Evolutionary conservation across 30 jellyfish, hydroid and myxozoan genomes (phyloP).

Genomic region (Morbakka virulenta): DNA sequence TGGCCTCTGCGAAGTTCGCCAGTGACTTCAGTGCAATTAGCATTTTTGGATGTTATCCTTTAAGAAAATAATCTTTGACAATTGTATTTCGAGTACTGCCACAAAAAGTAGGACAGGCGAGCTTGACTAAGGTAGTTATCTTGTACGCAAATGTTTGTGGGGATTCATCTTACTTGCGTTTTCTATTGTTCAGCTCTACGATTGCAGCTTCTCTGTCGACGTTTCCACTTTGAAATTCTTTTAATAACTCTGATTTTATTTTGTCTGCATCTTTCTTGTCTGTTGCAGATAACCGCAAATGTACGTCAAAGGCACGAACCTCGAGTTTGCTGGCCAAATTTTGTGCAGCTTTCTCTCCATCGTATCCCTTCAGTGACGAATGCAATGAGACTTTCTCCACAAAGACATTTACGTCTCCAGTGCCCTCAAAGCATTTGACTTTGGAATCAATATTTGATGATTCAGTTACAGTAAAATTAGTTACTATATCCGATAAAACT

Average conservation of each 20-base stretch:
- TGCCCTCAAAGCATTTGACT: conserved; percentile 2
- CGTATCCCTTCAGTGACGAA: conserved; percentile 9
- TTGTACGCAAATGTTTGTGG: conserved; percentile 2
- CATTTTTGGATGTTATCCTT: background rate
- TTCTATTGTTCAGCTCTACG: background rate
- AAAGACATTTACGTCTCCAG: conserved; percentile 8
- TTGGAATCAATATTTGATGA: background rate
- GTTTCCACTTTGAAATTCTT: conserved; percentile 7
- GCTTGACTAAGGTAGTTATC: background rate
- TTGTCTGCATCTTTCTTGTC: conserved; percentile 3
- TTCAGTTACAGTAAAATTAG: background rate
- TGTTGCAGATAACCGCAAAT: background rate
- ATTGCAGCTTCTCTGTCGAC: background rate
- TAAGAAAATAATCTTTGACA: background rate
- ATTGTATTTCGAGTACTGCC: background rate
- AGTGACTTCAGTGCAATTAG: background rate
- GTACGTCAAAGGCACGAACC: background rate
- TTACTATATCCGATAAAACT: no score
- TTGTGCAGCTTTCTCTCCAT: conserved; percentile 9
- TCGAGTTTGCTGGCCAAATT: conserved; percentile 4
- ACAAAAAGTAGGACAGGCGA: conserved; percentile 7
- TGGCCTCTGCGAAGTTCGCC: background rate
- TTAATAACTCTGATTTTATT: background rate
- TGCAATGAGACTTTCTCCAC: conserved; percentile 2
- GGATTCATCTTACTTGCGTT: background rate